phyloP scores from a whole-genome alignment of 2,797 vertebrate species.

The Anisognathus igniventris region DNA sequence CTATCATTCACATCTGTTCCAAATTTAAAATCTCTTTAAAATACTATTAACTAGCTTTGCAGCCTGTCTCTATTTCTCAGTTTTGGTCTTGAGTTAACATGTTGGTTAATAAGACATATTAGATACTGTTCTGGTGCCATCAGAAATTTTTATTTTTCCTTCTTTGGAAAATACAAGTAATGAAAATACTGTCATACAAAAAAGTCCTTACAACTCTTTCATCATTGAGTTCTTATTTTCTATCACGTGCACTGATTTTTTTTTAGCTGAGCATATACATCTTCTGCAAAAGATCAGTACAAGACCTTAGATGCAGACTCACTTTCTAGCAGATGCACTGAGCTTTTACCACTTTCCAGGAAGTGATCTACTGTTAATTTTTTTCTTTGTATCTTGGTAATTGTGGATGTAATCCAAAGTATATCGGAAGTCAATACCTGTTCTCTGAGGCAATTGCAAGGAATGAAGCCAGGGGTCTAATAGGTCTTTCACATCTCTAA shows the following conservation, averaged over 20 bases:
- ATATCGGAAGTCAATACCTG: not conserved
- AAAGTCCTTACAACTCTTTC: not conserved
- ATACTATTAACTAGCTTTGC: not conserved
- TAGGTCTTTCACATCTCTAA: not conserved
- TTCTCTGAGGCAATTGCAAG: not conserved
- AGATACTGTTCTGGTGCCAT: not conserved
- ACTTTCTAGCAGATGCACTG: not conserved
- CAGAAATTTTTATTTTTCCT: not conserved
- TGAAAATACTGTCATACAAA: not conserved
- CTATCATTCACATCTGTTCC: not conserved
- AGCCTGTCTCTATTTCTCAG: not conserved
- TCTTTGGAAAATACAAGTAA: not conserved
- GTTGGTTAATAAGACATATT: not conserved
- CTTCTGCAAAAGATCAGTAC: not conserved
- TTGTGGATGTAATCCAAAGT: not conserved
- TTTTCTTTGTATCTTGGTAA: not conserved
- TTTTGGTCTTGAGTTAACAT: not conserved
- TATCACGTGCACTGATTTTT: not conserved
- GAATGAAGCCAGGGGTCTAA: not conserved
- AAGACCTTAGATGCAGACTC: not conserved
- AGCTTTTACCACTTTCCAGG: not conserved
- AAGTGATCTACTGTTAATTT: not conserved
- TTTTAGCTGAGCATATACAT: not conserved
- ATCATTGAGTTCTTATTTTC: not conserved
- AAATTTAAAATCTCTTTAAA: not conserved